Conservation (phyloP, 2,888 invertebrate species). For the Operophtera brumata region DNA sequence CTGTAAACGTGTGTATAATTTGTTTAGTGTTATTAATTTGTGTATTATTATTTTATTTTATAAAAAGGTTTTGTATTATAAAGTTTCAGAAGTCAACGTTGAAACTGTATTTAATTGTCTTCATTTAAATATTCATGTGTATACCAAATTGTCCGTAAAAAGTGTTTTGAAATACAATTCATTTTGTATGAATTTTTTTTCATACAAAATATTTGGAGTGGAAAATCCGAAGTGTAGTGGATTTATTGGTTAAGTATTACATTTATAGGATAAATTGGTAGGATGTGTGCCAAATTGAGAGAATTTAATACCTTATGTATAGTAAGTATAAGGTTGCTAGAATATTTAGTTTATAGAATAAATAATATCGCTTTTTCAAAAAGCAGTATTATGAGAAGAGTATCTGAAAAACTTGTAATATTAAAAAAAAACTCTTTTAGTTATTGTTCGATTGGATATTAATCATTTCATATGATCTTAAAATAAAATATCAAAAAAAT, state of each 20-base stretch:
- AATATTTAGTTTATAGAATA: too few relatives aligned
- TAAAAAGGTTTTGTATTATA: not conserved
- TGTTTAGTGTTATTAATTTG: not conserved
- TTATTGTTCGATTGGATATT: too few relatives aligned
- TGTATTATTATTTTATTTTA: not conserved
- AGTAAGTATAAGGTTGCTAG: slow-evolving; percentile 11
- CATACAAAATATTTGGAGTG: too few relatives aligned
- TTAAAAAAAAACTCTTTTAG: not conserved
- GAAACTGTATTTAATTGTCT: not conserved
- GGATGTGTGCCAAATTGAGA: slow-evolving; percentile 59
- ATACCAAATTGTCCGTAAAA: not conserved
- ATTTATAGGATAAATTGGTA: not conserved
- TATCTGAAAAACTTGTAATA: not conserved
- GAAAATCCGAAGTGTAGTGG: not conserved
- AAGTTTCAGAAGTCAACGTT: not conserved
- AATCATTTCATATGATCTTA: not conserved
- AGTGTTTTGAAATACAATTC: too few relatives aligned
- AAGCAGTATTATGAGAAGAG: too few relatives aligned
- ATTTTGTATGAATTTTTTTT: too few relatives aligned
- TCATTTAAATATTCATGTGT: not conserved
- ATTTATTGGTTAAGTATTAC: not conserved
- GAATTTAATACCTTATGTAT: slow-evolving; percentile 62
- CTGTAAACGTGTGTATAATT: too few relatives aligned
- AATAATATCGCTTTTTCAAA: too few relatives aligned
- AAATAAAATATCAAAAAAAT: not conserved